phyloP scores from a whole-genome alignment of 1,140 invertebrate species.

The Phenacoccus solenopsis region DNA sequence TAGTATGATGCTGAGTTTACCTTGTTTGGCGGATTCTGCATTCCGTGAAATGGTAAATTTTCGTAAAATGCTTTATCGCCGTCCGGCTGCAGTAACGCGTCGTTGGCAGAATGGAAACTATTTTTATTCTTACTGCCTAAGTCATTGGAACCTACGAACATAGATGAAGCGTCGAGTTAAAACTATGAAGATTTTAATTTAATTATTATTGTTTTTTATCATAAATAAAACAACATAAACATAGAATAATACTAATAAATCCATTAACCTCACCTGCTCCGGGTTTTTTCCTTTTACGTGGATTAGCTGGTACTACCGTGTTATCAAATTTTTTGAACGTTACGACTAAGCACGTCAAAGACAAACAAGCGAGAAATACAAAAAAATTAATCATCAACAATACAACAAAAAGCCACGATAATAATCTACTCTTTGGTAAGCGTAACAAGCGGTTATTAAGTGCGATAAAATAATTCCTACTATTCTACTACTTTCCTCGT shows the following conservation, averaged over 20 bases:
- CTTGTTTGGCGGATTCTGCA: slow-evolving; percentile 80
- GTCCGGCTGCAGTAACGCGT: slow-evolving; percentile 27
- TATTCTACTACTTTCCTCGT: too few relatives aligned
- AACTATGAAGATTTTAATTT: too few relatives aligned
- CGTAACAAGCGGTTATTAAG: not conserved
- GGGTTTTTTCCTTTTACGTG: slow-evolving; percentile 57
- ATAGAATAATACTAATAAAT: too few relatives aligned
- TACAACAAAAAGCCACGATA: too few relatives aligned
- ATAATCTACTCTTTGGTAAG: too few relatives aligned
- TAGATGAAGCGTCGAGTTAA: too few relatives aligned
- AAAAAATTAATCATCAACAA: too few relatives aligned
- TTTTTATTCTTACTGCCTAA: slow-evolving; percentile 39
- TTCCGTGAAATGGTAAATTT: slow-evolving; percentile 83
- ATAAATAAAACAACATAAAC: too few relatives aligned
- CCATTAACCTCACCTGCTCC: not conserved
- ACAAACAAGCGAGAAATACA: slow-evolving; percentile 25
- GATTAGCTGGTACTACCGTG: slow-evolving; percentile 32
- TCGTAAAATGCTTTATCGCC: slow-evolving; percentile 68
- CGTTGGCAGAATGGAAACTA: slow-evolving; percentile 28
- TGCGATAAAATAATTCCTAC: too few relatives aligned
- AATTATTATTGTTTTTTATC: too few relatives aligned
- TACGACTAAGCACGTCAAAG: slow-evolving; percentile 35
- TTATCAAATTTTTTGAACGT: slow-evolving; percentile 38
- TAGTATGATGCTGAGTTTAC: slow-evolving; percentile 43
- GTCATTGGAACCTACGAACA: slow-evolving; percentile 36